Percentiles rank a stretch among this genome's conserved stretches.
Conservation (phyloP, 2,113 vertebrate genomes). For the Stercorarius parasiticus region DNA sequence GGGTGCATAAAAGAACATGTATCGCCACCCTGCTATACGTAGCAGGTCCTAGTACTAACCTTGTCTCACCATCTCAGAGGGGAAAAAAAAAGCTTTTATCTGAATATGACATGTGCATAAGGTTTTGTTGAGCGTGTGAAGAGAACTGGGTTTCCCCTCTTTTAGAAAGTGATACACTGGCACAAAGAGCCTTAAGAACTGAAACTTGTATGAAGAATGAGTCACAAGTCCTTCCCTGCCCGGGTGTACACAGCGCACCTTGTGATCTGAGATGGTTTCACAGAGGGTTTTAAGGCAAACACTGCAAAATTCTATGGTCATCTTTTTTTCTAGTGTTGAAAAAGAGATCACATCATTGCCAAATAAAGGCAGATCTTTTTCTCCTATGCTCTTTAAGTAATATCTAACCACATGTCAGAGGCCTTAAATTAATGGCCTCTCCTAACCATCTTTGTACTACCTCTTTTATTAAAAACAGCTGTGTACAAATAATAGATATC, state of each 20-base stretch:
- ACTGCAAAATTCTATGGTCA: neutral
- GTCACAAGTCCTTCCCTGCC: neutral
- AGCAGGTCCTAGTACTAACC: neutral
- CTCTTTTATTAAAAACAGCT: neutral
- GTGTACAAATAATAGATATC: neutral
- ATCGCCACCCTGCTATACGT: neutral
- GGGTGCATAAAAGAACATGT: too few relatives aligned
- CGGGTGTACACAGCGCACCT: neutral
- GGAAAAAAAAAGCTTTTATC: neutral
- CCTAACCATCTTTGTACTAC: neutral
- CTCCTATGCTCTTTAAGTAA: neutral
- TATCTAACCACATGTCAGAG: neutral
- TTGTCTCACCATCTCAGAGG: neutral
- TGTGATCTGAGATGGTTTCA: neutral
- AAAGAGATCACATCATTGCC: neutral
- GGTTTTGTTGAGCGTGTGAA: neutral
- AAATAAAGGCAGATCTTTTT: neutral
- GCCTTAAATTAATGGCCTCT: neutral
- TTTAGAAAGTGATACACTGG: neutral
- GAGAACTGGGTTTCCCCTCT: neutral
- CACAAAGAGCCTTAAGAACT: neutral
- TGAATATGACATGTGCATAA: fast-evolving
- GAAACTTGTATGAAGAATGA: neutral
- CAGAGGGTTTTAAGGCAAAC: neutral
- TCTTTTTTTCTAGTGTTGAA: neutral